Conservation (phyloP, 2,888 invertebrate genomes). For the Mythimna lalbum region DNA sequence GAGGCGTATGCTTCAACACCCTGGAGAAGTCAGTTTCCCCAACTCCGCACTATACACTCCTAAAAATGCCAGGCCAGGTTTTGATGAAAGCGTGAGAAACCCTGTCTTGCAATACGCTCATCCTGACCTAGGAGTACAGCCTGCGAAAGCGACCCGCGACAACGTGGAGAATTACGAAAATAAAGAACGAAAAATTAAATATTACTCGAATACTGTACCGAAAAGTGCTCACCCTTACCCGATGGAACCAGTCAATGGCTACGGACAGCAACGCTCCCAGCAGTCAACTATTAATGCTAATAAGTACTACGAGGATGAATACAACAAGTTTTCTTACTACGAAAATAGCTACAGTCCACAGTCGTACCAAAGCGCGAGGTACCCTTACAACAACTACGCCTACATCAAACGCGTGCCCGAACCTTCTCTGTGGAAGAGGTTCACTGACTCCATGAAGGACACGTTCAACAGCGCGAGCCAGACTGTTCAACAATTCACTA, state of each 20-base stretch:
- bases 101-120: constrained; percentile 95
- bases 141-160: constrained; percentile 91
- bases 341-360: constrained; percentile 84
- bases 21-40: constrained; percentile 92
- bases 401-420: constrained; percentile 90
- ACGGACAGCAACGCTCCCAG: constrained; percentile 85
- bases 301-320: constrained; percentile 87
- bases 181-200: constrained; percentile 84
- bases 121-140: constrained; percentile 94
- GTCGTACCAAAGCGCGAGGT: constrained; percentile 76
- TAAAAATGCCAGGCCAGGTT: constrained; percentile 91
- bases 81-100: constrained; percentile 93
- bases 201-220: constrained; percentile 88
- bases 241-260: constrained; percentile 87
- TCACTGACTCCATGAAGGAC: constrained; percentile 93
- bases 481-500: constrained; percentile 92
- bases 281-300: constrained; percentile 85
- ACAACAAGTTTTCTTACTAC: constrained; percentile 90
- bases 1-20: constrained; percentile 93
- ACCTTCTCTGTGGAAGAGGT: constrained; percentile 93
- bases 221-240: constrained; percentile 91
- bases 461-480: constrained; percentile 93
- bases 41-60: constrained; percentile 92
- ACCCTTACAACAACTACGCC: constrained; percentile 92
- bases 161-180: constrained; percentile 78